Evolutionary conservation across 2,797 vertebrate genomes (phyloP), one percentile per base, ranked within the genome.

Genomic region (Lepidocolaptes lacrymiger): DNA sequence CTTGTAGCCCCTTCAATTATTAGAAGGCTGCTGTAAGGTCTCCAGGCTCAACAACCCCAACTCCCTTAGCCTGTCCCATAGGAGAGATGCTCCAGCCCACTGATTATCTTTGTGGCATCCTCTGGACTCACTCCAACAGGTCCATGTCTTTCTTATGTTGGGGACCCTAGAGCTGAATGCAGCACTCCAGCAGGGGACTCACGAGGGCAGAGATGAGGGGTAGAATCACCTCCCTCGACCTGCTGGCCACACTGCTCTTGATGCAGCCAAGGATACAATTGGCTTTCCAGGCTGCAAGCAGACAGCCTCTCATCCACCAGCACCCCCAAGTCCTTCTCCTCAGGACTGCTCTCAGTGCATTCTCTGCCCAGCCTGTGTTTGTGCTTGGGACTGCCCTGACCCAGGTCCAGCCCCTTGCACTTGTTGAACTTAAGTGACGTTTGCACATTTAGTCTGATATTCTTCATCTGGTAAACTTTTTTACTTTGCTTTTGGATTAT

Each of bases 241-340:
- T 58, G 14, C 78, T 83, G 49, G 0, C 37, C 56, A 30, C 0
- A 0, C 19, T 44, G 37, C n/a, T 77, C 15, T 39, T n/a, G 12
- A 16, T 30, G 58, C 32, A 58, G 49, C 49, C 49, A 49, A 34
- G 51, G 28, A 22, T 3, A 30, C 7, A 4, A 8, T 0, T 71
- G 44, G 37, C 14, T 58, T 56, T 77, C 58, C 46, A 44, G 37
- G 24, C 64, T 64, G 43, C 14, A 26, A 11, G n/a, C n/a, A 56
- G 32, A 13, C 1, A 0, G 34, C n/a, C 63, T 49, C 9, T 52
- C 30, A 26, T 23, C 44, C 44, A 46, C 21, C 14, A 56, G 9
- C 48, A 62, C 1, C 19, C 19, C 10, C 12, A 5, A n/a, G 4
- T 34, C 6, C 37, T 56, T n/a, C 48, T 48, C 39, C 55, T 28